Evolutionary conservation across 1,140 invertebrate species (phyloP).

Genomic region (Anastatus disparis): DNA sequence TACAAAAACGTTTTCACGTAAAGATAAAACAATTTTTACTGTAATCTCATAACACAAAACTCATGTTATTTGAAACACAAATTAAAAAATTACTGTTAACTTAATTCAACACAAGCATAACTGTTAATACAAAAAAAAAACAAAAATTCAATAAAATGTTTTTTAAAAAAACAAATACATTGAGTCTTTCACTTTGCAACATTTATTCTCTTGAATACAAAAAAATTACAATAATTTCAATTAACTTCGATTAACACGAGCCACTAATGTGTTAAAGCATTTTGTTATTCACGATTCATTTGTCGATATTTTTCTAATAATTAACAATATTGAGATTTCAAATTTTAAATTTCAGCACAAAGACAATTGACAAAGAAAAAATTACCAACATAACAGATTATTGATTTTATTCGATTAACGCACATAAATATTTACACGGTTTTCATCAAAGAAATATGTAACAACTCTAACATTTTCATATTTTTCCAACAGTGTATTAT

Average conservation of each 20-base stretch:
- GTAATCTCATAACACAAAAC: conserved; percentile 21
- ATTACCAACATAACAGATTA: not conserved
- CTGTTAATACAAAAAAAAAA: conserved; percentile 7
- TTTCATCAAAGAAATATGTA: not conserved
- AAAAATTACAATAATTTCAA: not conserved
- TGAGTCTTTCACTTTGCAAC: not conserved
- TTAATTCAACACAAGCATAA: conserved; percentile 12
- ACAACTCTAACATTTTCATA: conserved; percentile 29
- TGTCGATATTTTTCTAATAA: conserved; percentile 16
- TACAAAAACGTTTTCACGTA: not conserved
- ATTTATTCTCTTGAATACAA: not conserved
- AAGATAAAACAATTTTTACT: conserved; percentile 27
- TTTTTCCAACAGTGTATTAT: conserved; percentile 43
- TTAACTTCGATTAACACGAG: conserved; percentile 31
- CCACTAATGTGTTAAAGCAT: conserved; percentile 20
- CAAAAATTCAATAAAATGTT: conserved; percentile 30
- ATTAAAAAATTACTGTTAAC: no score
- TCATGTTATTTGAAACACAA: no score
- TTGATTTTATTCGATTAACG: not conserved
- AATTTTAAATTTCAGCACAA: not conserved
- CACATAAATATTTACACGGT: not conserved
- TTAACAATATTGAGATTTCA: not conserved
- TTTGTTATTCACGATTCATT: no score
- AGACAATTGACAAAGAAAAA: not conserved
- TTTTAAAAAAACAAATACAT: conserved; percentile 2